Percentiles rank a stretch among this genome's conserved stretches.
phyloP scores from a whole-genome alignment of 2,113 vertebrate species.

The Chitala chitala region DNA sequence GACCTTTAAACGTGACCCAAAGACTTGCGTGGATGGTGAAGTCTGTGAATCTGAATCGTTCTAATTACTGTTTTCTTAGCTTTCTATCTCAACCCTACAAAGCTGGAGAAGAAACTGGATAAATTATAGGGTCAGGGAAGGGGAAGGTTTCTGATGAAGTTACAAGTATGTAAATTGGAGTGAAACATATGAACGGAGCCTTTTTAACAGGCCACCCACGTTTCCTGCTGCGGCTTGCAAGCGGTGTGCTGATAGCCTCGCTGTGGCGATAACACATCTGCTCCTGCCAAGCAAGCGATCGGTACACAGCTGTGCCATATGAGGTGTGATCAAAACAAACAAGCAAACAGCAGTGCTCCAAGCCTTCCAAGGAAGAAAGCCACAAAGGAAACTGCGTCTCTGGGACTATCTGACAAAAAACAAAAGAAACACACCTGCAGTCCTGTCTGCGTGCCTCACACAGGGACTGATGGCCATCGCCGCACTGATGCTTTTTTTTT shows the following conservation, averaged over 20 bases:
- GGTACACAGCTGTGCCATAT: conserved; percentile 38
- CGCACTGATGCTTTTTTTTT: background rate
- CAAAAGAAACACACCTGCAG: conserved; percentile 19
- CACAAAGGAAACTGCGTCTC: background rate
- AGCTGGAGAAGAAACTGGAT: background rate
- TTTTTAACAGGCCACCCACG: conserved; percentile 53
- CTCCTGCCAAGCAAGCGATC: conserved; percentile 30
- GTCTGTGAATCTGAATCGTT: background rate
- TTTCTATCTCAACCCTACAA: background rate
- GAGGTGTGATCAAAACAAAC: conserved; percentile 53
- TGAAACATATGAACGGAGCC: conserved; percentile 26
- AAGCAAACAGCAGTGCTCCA: conserved; percentile 15
- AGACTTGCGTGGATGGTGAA: background rate
- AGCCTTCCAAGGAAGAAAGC: background rate
- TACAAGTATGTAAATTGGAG: conserved; percentile 40
- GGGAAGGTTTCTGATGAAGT: background rate
- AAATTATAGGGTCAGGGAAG: conserved; percentile 12
- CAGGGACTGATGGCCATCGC: background rate
- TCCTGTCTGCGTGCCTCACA: background rate
- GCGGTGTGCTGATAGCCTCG: conserved; percentile 15
- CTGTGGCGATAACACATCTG: conserved; percentile 45
- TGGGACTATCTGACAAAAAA: conserved; percentile 29
- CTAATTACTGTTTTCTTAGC: conserved; percentile 2
- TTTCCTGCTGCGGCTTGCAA: background rate
- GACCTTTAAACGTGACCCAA: background rate